Evolutionary conservation across 2,888 invertebrate genomes (phyloP), one percentile per base, ranked within the genome.

Genomic region (Athripsodes cinereus): DNA sequence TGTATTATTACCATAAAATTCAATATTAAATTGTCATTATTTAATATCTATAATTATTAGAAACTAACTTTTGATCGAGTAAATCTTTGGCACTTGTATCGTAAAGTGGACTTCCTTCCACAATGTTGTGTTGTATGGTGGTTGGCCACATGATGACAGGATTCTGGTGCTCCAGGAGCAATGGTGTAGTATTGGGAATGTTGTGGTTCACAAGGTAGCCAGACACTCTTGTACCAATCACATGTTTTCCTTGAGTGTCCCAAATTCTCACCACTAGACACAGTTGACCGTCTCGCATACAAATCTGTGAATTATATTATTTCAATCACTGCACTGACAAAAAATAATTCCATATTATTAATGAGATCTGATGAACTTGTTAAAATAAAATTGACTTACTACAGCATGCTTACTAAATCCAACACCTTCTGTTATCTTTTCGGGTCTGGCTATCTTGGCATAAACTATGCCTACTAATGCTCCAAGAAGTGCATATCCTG

Each of bases 121-220:
- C 86, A 63, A 96, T 94, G 59, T 82, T 81, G 71, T 96, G 95
- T 11, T 89, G 87, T 10, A 95, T 83, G 1, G 90, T 90, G 67
- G 91, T 85, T 0, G 95, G 95, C 94, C 94, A 96, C 47, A 92
- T 81, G 67, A 92, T 87, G 35, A 81, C 70, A 34, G 88, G 84
- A 0, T 84, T 83, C 52, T 83, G 80, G 60, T 84, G 82, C 68
- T 82, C 81, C 62, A 88, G 70, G 63, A 82, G 78, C 51, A 92
- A 74, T 65, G 85, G 83, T 65, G 84, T 83, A 66, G 91, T 87
- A 67, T 26, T 13, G 11, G 59, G 61, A 2, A 1, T 83, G 79
- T 16, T 56, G 72, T 64, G 83, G 71, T 74, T 86, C 72, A 78
- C 67, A 64, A 79, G 76, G 58, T 88, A 84, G 0, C 90, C 89